These are phyloP conservation scores for Scomber scombrus DNA, from an alignment of 2,113 vertebrate genomes.

Conservation along the genomic window DNA sequence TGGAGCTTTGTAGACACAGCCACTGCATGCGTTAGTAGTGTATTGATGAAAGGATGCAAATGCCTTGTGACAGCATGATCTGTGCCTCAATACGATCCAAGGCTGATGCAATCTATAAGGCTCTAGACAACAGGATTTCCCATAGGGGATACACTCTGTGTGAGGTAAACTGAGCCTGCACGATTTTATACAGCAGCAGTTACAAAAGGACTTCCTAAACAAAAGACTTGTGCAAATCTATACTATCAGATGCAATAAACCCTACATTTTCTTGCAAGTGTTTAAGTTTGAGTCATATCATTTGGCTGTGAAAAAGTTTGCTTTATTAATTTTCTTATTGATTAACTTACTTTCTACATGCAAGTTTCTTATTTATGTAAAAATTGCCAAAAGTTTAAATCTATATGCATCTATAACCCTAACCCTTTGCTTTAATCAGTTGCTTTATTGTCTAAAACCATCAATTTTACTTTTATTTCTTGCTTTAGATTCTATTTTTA, in stretches of 20 bases:
- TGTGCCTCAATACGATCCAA: constrained; percentile 60
- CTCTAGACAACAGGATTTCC: constrained; percentile 60
- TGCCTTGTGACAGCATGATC: constrained; percentile 61
- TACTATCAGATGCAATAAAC: constrained; percentile 10
- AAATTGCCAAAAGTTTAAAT: neutral
- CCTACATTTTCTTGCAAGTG: no score
- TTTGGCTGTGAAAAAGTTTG: neutral
- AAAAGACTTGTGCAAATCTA: constrained; percentile 4
- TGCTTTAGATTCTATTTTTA: constrained; percentile 13
- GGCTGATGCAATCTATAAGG: constrained; percentile 70
- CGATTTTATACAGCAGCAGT: constrained; percentile 10
- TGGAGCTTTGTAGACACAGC: constrained; percentile 37
- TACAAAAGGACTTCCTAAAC: constrained; percentile 28
- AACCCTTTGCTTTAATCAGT: neutral
- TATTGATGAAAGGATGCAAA: constrained; percentile 75
- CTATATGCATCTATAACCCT: neutral
- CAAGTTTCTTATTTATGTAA: neutral
- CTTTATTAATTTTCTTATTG: neutral
- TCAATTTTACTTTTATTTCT: constrained; percentile 9
- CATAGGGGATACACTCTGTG: constrained; percentile 56
- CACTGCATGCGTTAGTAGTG: constrained; percentile 63
- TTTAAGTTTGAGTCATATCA: neutral
- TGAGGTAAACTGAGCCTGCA: constrained; percentile 60
- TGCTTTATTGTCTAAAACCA: neutral
- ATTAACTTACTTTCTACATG: neutral